These are phyloP conservation scores for Chelonus insularis DNA, from an alignment of 1,140 invertebrate species.

Conservation along the genomic window DNA sequence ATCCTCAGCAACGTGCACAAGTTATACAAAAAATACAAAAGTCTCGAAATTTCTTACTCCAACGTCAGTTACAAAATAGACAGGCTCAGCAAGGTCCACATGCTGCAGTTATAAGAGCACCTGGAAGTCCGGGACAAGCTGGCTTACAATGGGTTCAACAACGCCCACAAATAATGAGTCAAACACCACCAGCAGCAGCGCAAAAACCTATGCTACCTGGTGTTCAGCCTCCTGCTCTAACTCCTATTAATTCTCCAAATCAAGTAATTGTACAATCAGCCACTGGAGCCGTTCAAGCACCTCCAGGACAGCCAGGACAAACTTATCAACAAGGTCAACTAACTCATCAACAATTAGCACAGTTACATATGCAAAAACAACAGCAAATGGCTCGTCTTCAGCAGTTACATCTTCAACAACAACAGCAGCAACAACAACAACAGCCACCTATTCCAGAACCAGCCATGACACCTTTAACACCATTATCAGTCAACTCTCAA, in stretches of 20 bases:
- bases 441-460: conserved; percentile 42
- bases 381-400: conserved; percentile 59
- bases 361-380: conserved; percentile 58
- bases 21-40: conserved; percentile 78
- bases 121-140: conserved; percentile 59
- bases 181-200: conserved; percentile 42
- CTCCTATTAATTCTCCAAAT: conserved; percentile 54
- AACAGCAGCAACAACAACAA: conserved; percentile 39
- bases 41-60: conserved; percentile 64
- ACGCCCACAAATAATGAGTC: conserved; percentile 55
- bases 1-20: conserved; percentile 74
- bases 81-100: conserved; percentile 60
- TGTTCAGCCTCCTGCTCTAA: conserved; percentile 53
- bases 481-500: conserved; percentile 49
- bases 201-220: conserved; percentile 53
- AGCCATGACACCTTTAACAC: conserved; percentile 33
- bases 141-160: conserved; percentile 59
- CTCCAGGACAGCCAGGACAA: conserved; percentile 41
- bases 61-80: conserved; percentile 60
- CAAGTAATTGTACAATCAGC: conserved; percentile 52
- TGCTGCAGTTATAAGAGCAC: conserved; percentile 59
- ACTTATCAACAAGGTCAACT: conserved; percentile 51
- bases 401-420: conserved; percentile 48
- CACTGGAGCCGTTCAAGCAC: conserved; percentile 42
- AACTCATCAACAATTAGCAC: conserved; percentile 49